These are phyloP conservation scores for Ariolimax columbianus DNA, from an alignment of 2,888 invertebrate species.

Conservation along the genomic window DNA sequence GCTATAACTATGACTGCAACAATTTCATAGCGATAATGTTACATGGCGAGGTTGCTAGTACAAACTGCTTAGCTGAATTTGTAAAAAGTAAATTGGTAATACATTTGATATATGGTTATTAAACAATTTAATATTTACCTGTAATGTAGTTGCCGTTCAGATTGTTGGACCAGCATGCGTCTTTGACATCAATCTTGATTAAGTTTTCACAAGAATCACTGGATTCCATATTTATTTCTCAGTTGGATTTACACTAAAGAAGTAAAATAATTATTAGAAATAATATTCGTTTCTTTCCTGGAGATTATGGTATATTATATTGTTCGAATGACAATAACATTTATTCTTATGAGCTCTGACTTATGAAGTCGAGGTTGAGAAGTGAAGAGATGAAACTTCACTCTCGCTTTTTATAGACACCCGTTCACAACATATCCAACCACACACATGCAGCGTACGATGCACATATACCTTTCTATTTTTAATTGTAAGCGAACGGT, in stretches of 20 bases:
- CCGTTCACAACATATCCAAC: neutral
- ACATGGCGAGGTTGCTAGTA: too few species aligned
- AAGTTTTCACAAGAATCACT: constrained; percentile 44
- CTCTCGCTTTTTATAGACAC: neutral
- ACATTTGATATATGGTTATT: too few species aligned
- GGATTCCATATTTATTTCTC: constrained; percentile 19
- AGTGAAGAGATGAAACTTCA: neutral
- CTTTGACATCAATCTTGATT: constrained; percentile 37
- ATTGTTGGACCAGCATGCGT: constrained; percentile 7
- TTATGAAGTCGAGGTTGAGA: neutral
- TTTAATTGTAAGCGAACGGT: neutral
- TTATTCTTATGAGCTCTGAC: neutral
- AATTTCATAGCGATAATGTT: too few species aligned
- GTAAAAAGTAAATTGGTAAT: too few species aligned
- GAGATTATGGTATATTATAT: neutral
- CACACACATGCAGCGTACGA: neutral
- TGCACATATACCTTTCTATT: neutral
- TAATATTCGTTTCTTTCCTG: neutral
- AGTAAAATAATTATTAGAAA: neutral
- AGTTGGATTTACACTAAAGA: neutral
- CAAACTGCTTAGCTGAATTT: too few species aligned
- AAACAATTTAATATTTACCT: constrained; percentile 14
- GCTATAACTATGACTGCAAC: too few species aligned
- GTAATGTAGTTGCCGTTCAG: neutral
- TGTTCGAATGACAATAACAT: neutral